phyloP scores from a whole-genome alignment of 1,140 invertebrate genomes.

The Ptiloglossa arizonensis region DNA sequence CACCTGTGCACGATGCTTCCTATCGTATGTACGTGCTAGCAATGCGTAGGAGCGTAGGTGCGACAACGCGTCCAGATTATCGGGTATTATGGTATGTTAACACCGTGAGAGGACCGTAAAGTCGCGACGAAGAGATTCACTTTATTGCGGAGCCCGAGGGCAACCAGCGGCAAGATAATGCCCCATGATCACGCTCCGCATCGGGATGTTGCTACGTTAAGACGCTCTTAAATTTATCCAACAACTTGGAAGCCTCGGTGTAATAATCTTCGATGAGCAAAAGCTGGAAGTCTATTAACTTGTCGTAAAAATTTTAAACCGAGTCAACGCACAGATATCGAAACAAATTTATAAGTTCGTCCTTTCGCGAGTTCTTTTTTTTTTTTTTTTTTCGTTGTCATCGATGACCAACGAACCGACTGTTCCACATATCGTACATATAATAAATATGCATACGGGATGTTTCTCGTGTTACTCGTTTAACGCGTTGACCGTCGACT shows the following conservation, averaged over 20 bases:
- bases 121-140: constrained; percentile 14
- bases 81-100: constrained; percentile 46
- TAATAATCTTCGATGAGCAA: constrained; percentile 18
- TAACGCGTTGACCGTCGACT: too few species aligned
- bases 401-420: neutral
- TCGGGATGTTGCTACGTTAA: constrained; percentile 49
- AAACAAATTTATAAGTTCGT: constrained; percentile 46
- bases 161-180: constrained; percentile 53
- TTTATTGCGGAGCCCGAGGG: constrained; percentile 51
- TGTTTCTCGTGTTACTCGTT: too few species aligned
- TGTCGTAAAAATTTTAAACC: constrained; percentile 48
- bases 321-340: constrained; percentile 30
- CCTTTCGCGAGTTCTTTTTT: neutral
- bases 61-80: constrained; percentile 54
- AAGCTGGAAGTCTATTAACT: constrained; percentile 55
- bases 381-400: too few species aligned
- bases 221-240: constrained; percentile 45
- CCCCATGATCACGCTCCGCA: constrained; percentile 38
- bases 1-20: constrained; percentile 31
- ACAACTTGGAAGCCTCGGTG: neutral
- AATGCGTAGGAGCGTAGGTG: constrained; percentile 22
- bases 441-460: too few species aligned
- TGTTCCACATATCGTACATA: too few species aligned
- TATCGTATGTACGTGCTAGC: constrained; percentile 13
- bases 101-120: constrained; percentile 50